Percentiles rank a stretch among this genome's conserved stretches.
Conservation (phyloP, 2,113 vertebrate species). For the Otolemur garnettii region DNA sequence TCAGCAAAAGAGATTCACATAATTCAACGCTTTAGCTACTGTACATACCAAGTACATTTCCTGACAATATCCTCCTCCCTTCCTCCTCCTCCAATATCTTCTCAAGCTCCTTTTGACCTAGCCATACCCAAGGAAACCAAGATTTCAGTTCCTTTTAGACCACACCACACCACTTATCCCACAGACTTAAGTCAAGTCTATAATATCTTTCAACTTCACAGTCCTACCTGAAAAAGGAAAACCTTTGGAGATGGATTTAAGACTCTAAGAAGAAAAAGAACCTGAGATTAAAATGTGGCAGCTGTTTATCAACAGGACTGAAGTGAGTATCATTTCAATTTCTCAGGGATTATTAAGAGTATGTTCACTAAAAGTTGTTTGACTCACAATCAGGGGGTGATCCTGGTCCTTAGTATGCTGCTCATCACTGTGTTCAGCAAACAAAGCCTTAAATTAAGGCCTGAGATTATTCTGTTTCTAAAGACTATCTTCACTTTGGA, state of each 20-base stretch:
- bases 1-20: not conserved
- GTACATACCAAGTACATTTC: not conserved
- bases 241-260: not conserved
- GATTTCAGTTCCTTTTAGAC: not conserved
- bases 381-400: not conserved
- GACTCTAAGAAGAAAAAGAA: not conserved
- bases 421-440: not conserved
- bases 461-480: not conserved
- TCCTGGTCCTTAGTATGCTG: not conserved
- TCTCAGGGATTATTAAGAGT: not conserved
- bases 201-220: not conserved
- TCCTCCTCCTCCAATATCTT: not conserved
- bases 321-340: not conserved
- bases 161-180: not conserved
- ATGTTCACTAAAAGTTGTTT: not conserved
- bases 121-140: not conserved
- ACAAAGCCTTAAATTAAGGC: not conserved
- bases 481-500: not conserved
- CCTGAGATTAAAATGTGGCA: not conserved
- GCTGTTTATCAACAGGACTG: not conserved
- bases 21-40: not conserved
- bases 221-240: not conserved
- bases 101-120: not conserved
- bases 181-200: not conserved
- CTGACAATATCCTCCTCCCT: not conserved